Evolutionary conservation across 2,888 invertebrate genomes (phyloP).

Genomic region (Podabrus alpinus): DNA sequence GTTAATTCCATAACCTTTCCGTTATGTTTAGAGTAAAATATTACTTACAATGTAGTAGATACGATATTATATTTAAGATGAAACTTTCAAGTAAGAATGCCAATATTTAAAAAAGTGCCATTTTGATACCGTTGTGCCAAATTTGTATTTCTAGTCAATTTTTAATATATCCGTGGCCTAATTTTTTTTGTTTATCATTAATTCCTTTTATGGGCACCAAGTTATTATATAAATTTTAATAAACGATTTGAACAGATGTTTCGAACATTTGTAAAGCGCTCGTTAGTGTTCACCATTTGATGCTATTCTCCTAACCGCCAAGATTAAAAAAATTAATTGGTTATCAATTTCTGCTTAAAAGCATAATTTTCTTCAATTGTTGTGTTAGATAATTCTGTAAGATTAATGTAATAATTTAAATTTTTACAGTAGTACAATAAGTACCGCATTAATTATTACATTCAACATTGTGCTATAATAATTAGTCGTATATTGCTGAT

Average conservation of each 20-base stretch:
- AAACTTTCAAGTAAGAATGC: too few species aligned
- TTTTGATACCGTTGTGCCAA: not conserved
- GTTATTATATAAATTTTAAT: not conserved
- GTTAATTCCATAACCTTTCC: not conserved
- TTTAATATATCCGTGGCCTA: not conserved
- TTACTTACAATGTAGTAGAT: too few species aligned
- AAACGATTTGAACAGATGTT: not conserved
- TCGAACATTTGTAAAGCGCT: not conserved
- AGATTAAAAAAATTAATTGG: not conserved
- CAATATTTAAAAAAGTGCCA: not conserved
- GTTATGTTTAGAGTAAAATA: not conserved
- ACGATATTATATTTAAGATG: too few species aligned
- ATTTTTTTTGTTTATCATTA: not conserved
- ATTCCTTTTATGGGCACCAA: not conserved
- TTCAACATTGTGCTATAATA: not conserved
- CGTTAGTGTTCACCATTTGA: not conserved
- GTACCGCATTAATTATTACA: not conserved
- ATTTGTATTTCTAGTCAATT: not conserved
- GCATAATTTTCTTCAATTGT: not conserved
- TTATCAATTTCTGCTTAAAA: not conserved
- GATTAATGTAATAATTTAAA: not conserved
- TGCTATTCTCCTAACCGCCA: not conserved
- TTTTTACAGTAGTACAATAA: not conserved
- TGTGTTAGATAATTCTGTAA: not conserved
- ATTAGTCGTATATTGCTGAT: not conserved